Base-by-base conservation (phyloP, 2,113 vertebrate species). In the Carollia perspicillata region DNA sequence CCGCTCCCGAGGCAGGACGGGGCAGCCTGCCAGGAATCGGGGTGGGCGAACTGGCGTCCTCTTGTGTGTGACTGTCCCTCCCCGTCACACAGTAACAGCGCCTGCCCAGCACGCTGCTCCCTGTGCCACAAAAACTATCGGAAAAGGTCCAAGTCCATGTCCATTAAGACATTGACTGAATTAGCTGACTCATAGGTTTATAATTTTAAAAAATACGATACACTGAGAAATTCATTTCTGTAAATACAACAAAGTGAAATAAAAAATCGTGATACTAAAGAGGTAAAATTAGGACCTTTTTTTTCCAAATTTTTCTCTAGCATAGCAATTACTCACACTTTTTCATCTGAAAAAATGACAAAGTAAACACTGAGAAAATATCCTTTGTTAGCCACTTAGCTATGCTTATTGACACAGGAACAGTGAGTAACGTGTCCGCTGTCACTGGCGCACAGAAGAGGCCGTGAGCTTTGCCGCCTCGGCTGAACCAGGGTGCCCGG, bases 221-320 rank as follows among this genome's bases (percentile, higher is more conserved):
- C 81, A 30, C 63, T 68, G 33, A 35, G 40, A 90, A 94, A 84
- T 30, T 80, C 49, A 68, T 78, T 93, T 94, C 83, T 37, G 4
- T 53, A 89, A 66, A 71, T 47, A 92, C 23, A 86, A 65, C 1
- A 44, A 96, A 84, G 37, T 28, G 84, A 95, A 93, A 89, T 23
- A 79, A 91, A 83, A 83, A 91, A 79, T 40, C 33, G 42, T 66
- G 51, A 28, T n/a, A 75, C 72, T 86, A 77, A 68, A 72, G 60
- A 18, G 42, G 4, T 14, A 66, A 92, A 81, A 77, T 28, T 42
- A 35, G 23, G 10, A 95, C n/a, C 4, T n/a, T 51, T 60, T 44
- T 28, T 72, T 85, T 93, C 2, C 12, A 53, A 75, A 90, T 37
- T 78, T 66, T 66, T 74, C 53, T 83, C 35, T n/a, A 71, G 53